Conservation (phyloP, 2,113 vertebrate genomes). For the Ascaphus truei region DNA sequence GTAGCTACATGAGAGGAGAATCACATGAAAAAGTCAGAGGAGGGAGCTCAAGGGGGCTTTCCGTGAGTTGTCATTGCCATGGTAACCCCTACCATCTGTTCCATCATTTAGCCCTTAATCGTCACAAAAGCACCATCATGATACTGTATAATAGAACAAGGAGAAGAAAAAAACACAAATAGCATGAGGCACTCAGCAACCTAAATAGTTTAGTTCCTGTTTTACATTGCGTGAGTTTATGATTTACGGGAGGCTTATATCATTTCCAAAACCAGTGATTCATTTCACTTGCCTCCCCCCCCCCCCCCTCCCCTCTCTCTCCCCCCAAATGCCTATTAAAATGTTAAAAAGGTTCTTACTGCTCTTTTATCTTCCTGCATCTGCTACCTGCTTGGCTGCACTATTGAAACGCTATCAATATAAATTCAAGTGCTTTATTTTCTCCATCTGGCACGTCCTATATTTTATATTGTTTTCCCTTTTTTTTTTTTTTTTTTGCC, state of each 20-base stretch:
- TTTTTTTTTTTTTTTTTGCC: background rate
- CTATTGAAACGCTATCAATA: background rate
- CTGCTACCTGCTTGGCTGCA: background rate
- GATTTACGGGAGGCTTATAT: background rate
- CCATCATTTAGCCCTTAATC: constrained; percentile 22
- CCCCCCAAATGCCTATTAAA: too few species aligned
- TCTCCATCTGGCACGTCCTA: background rate
- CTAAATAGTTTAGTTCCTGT: constrained; percentile 2
- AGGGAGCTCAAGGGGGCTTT: constrained; percentile 19
- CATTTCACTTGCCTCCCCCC: background rate
- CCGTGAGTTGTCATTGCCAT: constrained; percentile 43
- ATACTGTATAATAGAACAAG: constrained; percentile 29
- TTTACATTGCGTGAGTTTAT: background rate
- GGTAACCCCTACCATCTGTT: constrained; percentile 40
- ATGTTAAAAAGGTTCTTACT: background rate
- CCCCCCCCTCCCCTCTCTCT: background rate
- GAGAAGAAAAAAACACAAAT: constrained; percentile 9
- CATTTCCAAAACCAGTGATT: background rate
- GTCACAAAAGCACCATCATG: constrained; percentile 35
- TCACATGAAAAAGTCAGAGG: constrained; percentile 28
- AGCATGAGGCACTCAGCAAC: constrained; percentile 8
- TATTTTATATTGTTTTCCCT: too few species aligned
- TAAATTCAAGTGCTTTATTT: background rate
- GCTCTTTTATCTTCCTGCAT: background rate
- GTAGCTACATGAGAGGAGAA: constrained; percentile 36